Evolutionary conservation across 2,113 vertebrate species (phyloP).

Genomic region (Gopherus flavomarginatus): DNA sequence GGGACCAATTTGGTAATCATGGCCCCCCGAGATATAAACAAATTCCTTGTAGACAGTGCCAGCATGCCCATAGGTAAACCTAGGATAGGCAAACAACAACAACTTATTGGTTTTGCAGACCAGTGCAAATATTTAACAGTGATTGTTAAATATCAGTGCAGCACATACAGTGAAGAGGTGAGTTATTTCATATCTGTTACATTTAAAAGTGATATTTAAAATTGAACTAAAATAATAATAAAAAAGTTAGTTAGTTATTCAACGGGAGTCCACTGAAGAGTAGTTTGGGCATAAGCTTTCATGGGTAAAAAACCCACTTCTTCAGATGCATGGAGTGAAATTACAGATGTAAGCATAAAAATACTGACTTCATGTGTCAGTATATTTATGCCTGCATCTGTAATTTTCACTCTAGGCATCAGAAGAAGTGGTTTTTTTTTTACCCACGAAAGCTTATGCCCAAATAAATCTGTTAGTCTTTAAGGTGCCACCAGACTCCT

Average conservation of each 20-base stretch:
- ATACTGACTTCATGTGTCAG: no score
- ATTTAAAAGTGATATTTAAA: neutral
- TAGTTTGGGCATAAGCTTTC: neutral
- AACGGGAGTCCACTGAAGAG: neutral
- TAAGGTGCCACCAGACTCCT: no score
- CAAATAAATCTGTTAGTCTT: no score
- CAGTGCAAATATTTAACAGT: neutral
- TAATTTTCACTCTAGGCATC: no score
- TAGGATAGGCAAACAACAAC: conserved; percentile 48
- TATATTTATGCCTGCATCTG: no score
- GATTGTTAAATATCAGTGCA: neutral
- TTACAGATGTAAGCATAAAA: no score
- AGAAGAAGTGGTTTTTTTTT: no score
- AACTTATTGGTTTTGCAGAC: accelerated
- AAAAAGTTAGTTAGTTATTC: neutral
- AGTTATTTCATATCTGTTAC: neutral
- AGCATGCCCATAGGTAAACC: conserved; percentile 93
- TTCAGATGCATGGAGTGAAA: no score
- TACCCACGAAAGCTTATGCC: no score
- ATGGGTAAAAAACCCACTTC: no score
- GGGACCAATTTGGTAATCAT: conserved; percentile 94
- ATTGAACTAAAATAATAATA: neutral
- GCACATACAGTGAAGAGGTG: neutral
- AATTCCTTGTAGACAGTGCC: conserved; percentile 88
- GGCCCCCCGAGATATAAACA: conserved; percentile 94